phyloP scores from a whole-genome alignment of 2,113 vertebrate genomes.

The Phyllostomus discolor region DNA sequence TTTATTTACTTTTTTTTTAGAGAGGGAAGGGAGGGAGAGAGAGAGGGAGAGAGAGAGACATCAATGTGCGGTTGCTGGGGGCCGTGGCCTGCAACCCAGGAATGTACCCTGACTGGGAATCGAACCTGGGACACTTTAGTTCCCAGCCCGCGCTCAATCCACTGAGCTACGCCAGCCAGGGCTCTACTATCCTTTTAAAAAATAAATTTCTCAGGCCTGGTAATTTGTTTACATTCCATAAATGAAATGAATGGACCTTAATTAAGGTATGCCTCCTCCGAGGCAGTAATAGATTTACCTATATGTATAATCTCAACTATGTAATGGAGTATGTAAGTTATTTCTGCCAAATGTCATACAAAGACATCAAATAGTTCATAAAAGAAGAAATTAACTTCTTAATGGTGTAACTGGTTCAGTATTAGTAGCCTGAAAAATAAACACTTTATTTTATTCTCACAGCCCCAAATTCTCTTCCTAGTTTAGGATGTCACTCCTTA shows the following conservation, averaged over 20 bases:
- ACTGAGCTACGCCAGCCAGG: too few species aligned
- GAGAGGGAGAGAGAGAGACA: too few species aligned
- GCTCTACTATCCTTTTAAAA: neutral
- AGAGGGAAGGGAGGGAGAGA: too few species aligned
- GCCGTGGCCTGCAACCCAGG: too few species aligned
- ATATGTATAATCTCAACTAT: neutral
- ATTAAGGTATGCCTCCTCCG: neutral
- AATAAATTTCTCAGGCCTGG: neutral
- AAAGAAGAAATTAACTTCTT: conserved; percentile 33
- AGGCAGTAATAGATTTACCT: neutral
- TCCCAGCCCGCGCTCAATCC: too few species aligned
- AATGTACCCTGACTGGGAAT: too few species aligned
- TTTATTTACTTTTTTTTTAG: too few species aligned
- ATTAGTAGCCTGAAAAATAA: neutral
- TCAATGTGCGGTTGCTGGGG: too few species aligned
- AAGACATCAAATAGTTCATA: neutral
- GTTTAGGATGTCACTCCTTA: neutral
- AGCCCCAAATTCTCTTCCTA: neutral
- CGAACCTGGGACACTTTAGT: too few species aligned
- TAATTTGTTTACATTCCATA: neutral
- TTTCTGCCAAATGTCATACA: neutral
- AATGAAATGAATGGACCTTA: neutral
- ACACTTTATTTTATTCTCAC: neutral
- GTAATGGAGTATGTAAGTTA: neutral
- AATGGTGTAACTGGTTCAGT: neutral